Evolutionary conservation across 2,113 vertebrate species (phyloP).

Genomic region (Neodon shergylaensis): DNA sequence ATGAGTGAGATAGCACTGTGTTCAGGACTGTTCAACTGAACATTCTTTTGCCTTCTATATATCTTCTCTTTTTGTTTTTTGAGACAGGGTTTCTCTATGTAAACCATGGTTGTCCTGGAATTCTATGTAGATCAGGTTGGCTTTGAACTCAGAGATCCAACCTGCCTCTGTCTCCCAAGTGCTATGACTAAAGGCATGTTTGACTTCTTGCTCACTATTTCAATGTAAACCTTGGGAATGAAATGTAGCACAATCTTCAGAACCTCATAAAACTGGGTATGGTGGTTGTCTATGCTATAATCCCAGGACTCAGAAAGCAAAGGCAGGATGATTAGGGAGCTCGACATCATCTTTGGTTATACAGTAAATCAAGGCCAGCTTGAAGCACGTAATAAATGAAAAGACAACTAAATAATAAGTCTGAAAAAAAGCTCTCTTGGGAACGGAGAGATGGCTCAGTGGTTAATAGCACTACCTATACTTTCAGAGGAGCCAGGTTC

Average conservation of each 20-base stretch:
- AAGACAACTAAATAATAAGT: neutral
- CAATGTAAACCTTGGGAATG: neutral
- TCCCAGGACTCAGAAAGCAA: neutral
- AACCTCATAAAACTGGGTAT: neutral
- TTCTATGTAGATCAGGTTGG: neutral
- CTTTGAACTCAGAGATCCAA: neutral
- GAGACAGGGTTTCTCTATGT: neutral
- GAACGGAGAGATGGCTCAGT: no score
- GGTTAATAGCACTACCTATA: no score
- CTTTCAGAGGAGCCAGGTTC: no score
- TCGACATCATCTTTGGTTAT: neutral
- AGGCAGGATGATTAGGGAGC: neutral
- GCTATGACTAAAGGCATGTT: neutral
- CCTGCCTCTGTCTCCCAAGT: neutral
- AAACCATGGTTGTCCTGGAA: neutral
- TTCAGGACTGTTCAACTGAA: neutral
- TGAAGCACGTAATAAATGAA: neutral
- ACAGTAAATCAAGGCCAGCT: neutral
- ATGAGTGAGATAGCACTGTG: neutral
- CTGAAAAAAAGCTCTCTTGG: neutral
- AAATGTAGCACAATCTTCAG: neutral
- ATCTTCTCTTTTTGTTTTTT: neutral
- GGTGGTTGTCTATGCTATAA: neutral
- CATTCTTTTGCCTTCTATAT: neutral
- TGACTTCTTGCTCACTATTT: neutral